These are phyloP conservation scores for Ambastaia sidthimunki DNA, from an alignment of 2,797 vertebrate genomes.

Conservation along the genomic window DNA sequence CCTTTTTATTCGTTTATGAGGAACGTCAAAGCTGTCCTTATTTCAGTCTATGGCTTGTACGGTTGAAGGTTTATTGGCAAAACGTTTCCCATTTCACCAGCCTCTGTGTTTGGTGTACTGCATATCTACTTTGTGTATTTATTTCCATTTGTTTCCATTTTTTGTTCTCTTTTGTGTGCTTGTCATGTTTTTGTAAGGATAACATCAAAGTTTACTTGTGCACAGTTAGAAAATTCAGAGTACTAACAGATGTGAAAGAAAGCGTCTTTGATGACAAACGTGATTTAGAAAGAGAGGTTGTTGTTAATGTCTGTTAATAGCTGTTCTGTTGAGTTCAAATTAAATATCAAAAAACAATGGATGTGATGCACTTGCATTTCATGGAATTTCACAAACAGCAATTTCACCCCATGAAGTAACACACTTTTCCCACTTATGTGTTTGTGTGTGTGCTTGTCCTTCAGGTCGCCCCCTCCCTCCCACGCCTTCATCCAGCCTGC, in stretches of 20 bases:
- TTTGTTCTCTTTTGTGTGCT: slow-evolving; percentile 29
- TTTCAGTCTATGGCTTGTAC: slow-evolving; percentile 47
- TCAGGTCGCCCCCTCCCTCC: slow-evolving; percentile 91
- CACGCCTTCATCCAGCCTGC: slow-evolving; percentile 89
- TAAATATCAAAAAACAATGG: neutral
- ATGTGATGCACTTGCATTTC: slow-evolving; percentile 4
- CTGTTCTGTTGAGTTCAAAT: neutral
- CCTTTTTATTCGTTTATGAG: slow-evolving; percentile 50
- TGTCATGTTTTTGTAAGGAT: neutral
- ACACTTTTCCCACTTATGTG: slow-evolving; percentile 35
- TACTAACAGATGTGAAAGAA: slow-evolving; percentile 6
- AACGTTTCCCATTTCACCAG: slow-evolving; percentile 47
- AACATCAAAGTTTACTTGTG: slow-evolving; percentile 6
- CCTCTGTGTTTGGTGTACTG: slow-evolving; percentile 32
- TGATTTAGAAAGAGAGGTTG: neutral
- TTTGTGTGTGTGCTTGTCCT: slow-evolving; percentile 57
- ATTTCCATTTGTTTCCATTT: slow-evolving; percentile 27
- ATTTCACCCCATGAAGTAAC: slow-evolving; percentile 39
- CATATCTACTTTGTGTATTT: slow-evolving; percentile 22
- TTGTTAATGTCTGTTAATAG: slow-evolving; percentile 1
- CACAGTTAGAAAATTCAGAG: neutral
- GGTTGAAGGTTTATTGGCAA: slow-evolving; percentile 55
- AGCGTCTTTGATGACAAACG: slow-evolving; percentile 1
- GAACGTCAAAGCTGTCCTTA: slow-evolving; percentile 58
- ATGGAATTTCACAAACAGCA: slow-evolving; percentile 28